These are phyloP conservation scores for Coilia nasus DNA, from an alignment of 2,797 vertebrate genomes.

Conservation along the genomic window DNA sequence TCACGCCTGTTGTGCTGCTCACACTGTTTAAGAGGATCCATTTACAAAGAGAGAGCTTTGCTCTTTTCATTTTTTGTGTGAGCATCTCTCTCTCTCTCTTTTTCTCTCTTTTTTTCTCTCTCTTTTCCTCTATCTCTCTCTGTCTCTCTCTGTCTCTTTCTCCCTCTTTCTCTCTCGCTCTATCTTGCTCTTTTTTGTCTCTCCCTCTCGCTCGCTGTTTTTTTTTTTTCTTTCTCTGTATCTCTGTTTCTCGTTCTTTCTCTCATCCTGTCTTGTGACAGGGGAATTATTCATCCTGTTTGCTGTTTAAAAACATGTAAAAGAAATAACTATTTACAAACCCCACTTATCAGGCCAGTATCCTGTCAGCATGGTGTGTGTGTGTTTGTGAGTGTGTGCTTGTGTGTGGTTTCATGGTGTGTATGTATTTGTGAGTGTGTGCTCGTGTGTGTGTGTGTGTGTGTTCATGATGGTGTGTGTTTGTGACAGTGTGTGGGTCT, in stretches of 20 bases:
- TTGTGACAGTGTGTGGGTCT: background rate
- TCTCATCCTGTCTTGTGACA: slow-evolving; percentile 4
- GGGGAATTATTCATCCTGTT: slow-evolving; percentile 89
- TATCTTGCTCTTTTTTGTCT: background rate
- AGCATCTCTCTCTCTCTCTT: background rate
- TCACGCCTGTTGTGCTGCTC: slow-evolving; percentile 35
- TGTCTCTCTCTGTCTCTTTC: background rate
- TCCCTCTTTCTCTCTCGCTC: background rate
- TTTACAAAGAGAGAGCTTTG: slow-evolving; percentile 21
- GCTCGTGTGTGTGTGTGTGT: background rate
- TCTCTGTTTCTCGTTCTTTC: background rate
- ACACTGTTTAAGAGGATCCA: slow-evolving; percentile 28
- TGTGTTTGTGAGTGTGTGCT: background rate
- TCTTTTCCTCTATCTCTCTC: background rate
- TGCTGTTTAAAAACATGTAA: slow-evolving; percentile 79
- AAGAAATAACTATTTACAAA: slow-evolving; percentile 53
- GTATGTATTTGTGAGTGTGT: background rate
- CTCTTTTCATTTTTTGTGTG: slow-evolving; percentile 11
- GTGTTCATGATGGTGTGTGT: background rate
- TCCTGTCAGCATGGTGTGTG: slow-evolving; percentile 65
- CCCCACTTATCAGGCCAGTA: slow-evolving; percentile 55
- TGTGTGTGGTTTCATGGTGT: background rate
- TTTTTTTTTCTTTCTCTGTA: background rate
- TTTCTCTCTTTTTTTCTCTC: too few relatives aligned
- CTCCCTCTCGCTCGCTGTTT: background rate